These are phyloP conservation scores for Anolis carolinensis DNA, from an alignment of 2,113 vertebrate genomes.

Conservation along the genomic window DNA sequence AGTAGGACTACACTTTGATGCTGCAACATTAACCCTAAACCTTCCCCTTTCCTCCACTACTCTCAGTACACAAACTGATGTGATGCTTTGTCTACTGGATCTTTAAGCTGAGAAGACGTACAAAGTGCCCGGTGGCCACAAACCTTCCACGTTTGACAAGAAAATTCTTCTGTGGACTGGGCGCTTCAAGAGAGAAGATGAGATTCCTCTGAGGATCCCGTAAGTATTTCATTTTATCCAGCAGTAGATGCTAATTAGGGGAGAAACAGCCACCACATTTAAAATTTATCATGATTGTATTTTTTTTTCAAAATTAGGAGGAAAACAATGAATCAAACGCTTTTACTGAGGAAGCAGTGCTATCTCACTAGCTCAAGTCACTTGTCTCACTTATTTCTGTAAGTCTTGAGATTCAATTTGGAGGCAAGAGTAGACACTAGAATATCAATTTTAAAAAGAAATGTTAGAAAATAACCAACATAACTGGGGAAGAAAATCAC, in stretches of 20 bases:
- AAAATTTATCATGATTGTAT: not conserved
- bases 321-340: not conserved
- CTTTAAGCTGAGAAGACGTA: constrained; percentile 61
- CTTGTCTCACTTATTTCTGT: not conserved
- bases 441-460: not conserved
- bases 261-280: not conserved
- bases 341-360: not conserved
- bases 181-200: constrained; percentile 76
- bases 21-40: no score
- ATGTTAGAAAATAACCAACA: no score
- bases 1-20: no score
- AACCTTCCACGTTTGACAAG: constrained; percentile 76
- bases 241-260: not conserved
- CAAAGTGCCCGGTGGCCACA: constrained; percentile 69
- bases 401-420: not conserved
- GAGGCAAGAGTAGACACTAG: not conserved
- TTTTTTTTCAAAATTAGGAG: not conserved
- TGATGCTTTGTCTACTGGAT: not conserved
- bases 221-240: constrained; percentile 49
- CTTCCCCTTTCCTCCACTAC: rapidly evolving
- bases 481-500: no score
- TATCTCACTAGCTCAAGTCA: not conserved
- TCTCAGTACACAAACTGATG: rapidly evolving
- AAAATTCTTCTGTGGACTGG: constrained; percentile 80
- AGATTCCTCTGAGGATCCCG: constrained; percentile 75